A percentile compares a stretch with the other conserved stretches of the same genome.
Evolutionary conservation across 2,797 vertebrate species (phyloP).

Genomic region (Muscicapa striata): DNA sequence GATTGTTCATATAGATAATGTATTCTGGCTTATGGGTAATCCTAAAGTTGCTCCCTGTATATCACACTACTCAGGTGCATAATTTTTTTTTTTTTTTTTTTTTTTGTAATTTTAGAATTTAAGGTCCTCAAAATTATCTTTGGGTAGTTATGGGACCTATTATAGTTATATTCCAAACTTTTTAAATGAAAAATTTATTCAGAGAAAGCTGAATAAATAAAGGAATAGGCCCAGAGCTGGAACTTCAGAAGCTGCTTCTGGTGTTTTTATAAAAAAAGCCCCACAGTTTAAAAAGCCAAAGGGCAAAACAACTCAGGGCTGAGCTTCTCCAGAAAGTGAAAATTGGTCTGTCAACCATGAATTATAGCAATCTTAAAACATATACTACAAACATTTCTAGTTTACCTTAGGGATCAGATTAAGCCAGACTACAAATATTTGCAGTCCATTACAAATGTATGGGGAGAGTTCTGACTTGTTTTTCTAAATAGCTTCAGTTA

Average conservation of each 20-base stretch:
- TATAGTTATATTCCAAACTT: not conserved
- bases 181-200: not conserved
- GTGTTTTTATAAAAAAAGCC: not conserved
- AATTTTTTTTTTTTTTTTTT: not conserved
- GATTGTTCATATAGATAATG: not conserved
- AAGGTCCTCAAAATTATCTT: not conserved
- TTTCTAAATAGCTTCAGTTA: constrained; percentile 2
- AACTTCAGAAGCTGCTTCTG: not conserved
- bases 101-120: not conserved
- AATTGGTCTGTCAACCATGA: not conserved
- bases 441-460: not conserved
- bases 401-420: constrained; percentile 8
- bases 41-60: not conserved
- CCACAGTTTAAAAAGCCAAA: not conserved
- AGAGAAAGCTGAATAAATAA: not conserved
- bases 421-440: not conserved
- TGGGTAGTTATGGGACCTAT: not conserved
- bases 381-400: not conserved
- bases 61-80: not conserved
- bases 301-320: not conserved
- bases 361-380: not conserved
- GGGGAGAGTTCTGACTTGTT: not conserved
- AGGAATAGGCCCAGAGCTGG: not conserved
- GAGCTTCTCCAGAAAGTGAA: not conserved
- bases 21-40: not conserved